phyloP scores from a whole-genome alignment of 2,888 invertebrate species.

The Clanis bilineata region DNA sequence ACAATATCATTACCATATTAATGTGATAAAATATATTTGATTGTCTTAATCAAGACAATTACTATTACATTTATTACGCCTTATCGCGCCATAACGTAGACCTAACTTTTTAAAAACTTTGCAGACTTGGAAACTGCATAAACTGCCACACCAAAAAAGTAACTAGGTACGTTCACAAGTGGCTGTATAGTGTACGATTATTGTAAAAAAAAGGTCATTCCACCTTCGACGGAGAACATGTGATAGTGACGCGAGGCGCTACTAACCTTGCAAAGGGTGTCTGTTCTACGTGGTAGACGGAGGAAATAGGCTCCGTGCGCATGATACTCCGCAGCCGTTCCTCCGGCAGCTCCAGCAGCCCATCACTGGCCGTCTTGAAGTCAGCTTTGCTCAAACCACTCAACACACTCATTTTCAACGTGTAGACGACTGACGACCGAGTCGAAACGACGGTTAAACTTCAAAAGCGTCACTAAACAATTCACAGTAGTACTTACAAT shows the following conservation, averaged over 20 bases:
- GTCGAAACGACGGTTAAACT: constrained; percentile 60
- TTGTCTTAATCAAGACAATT: too few relatives aligned
- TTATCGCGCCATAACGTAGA: too few relatives aligned
- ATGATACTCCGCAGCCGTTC: constrained; percentile 86
- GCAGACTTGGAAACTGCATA: not conserved
- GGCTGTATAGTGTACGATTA: not conserved
- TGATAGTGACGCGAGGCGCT: constrained; percentile 17
- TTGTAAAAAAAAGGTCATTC: constrained; percentile 25
- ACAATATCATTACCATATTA: constrained; percentile 1
- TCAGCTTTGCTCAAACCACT: constrained; percentile 81
- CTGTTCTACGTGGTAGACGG: constrained; percentile 90
- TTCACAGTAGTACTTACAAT: constrained; percentile 76
- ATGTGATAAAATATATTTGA: too few relatives aligned
- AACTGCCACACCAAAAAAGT: not conserved
- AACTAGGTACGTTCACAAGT: not conserved
- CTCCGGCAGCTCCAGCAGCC: constrained; percentile 87
- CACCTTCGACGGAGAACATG: constrained; percentile 30
- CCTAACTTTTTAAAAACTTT: not conserved
- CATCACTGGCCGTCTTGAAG: constrained; percentile 84
- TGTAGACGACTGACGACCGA: constrained; percentile 74
- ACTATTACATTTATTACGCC: too few relatives aligned
- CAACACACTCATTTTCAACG: constrained; percentile 80
- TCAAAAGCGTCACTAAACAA: constrained; percentile 72
- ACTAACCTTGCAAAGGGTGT: constrained; percentile 92
- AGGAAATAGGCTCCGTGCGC: constrained; percentile 88